phyloP scores from a whole-genome alignment of 2,797 vertebrate species.

The Remorina albescens region DNA sequence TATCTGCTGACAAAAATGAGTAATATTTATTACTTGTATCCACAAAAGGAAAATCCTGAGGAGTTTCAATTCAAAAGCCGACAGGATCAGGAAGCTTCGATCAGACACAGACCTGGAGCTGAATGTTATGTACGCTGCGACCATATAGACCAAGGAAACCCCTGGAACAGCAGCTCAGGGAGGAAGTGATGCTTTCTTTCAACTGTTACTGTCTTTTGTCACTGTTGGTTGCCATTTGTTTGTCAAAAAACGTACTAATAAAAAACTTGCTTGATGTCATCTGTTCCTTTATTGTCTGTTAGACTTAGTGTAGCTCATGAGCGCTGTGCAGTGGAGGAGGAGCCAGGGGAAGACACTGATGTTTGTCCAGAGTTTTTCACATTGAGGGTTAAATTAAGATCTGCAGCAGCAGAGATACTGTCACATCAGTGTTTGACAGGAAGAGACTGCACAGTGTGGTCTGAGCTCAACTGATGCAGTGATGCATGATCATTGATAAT shows the following conservation, averaged over 20 bases:
- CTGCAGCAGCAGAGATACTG: too few relatives aligned
- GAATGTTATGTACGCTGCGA: conserved; percentile 37
- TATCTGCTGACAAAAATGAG: too few relatives aligned
- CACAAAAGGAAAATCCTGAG: neutral
- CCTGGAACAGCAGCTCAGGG: too few relatives aligned
- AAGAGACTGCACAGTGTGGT: neutral
- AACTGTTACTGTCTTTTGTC: neutral
- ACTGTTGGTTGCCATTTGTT: too few relatives aligned
- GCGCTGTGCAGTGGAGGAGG: neutral
- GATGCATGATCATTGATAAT: too few relatives aligned
- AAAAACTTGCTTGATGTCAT: neutral
- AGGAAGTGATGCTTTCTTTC: too few relatives aligned
- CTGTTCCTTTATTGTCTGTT: neutral
- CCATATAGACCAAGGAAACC: conserved; percentile 8
- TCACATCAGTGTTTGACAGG: conserved; percentile 3
- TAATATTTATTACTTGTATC: too few relatives aligned
- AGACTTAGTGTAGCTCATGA: neutral
- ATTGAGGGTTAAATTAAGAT: neutral
- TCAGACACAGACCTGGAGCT: neutral
- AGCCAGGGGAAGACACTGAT: neutral
- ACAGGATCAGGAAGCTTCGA: neutral
- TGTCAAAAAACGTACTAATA: neutral
- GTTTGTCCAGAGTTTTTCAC: too few relatives aligned
- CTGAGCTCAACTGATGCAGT: neutral
- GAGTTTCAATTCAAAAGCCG: neutral